A percentile compares a stretch with the other conserved stretches of the same genome.
Evolutionary conservation across 2,797 vertebrate genomes (phyloP).

Genomic region (Otus scops): DNA sequence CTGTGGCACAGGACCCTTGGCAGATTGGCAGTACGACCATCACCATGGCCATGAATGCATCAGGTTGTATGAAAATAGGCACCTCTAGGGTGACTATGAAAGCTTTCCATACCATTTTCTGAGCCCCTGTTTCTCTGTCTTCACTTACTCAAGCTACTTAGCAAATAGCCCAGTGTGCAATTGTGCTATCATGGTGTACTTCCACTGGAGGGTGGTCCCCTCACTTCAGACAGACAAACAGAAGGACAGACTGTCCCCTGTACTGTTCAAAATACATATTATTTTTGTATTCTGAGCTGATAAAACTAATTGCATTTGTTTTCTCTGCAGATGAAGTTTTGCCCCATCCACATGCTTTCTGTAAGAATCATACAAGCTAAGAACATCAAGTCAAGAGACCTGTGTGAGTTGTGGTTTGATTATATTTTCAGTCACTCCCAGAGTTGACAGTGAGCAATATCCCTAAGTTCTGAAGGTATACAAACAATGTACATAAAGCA

Average conservation of each 20-base stretch:
- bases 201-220: neutral
- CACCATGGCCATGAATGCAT: too few relatives aligned
- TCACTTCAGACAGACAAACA: neutral
- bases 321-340: conserved; percentile 75
- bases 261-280: neutral
- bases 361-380: conserved; percentile 79
- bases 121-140: neutral
- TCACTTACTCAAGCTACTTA: neutral
- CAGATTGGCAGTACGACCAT: neutral
- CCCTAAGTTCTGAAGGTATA: neutral
- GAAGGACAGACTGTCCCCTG: neutral
- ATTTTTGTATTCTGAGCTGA: neutral
- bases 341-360: conserved; percentile 79
- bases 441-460: neutral
- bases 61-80: neutral
- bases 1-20: neutral
- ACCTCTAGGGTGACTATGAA: neutral
- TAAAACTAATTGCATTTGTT: conserved; percentile 9
- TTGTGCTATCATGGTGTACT: fast-evolving
- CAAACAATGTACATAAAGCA: neutral
- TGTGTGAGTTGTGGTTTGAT: conserved; percentile 74
- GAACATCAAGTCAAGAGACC: conserved; percentile 68
- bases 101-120: neutral
- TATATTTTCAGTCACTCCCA: conserved; percentile 11
- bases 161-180: neutral